Evolutionary conservation across 2,888 invertebrate species (phyloP), one percentile per base, ranked within the genome.

Genomic region (Caenorhabditis sinica): DNA sequence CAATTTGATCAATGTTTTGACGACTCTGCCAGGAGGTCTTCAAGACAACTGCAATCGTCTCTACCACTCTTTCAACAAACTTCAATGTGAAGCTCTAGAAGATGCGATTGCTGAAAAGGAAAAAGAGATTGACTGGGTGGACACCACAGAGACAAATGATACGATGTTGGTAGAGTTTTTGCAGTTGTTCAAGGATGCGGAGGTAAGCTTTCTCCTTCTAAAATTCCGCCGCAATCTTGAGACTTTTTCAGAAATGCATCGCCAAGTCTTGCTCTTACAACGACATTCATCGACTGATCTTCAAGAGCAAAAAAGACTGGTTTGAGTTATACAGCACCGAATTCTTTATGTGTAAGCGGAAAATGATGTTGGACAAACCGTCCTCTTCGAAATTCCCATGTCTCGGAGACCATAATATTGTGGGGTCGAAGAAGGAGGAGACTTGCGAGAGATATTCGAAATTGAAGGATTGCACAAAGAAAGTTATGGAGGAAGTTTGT

Each of bases 221-320:
- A 61, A 36, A 9, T 58, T 58, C 33, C 33, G 8, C 23, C 63
- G n/a, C n/a, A 43, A 13, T 25, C 23, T 20, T 53, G 2, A 5
- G 20, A 56, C 20, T 36, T 20, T 69, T 69, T 0, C 8, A 69
- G 69, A 69, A 40, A 40, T 69, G 69, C 56, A 69, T 69, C 17
- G 17, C 69, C 20, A 69, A 69, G 40, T 69, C 69, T 1, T 69
- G 69, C 36, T 69, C 69, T 11, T 69, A 69, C 69, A 69, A 56
- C 56, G 56, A 69, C 40, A 51, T 69, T 8, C 51, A 69, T 40
- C 56, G 53, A 2, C 28, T 56, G 40, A 56, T 56, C 40, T 69
- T 69, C 28, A 53, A 69, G 36, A 69, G 69, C 36, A 69, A 69
- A 40, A 69, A 69, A 17, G 69, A 69, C n/a, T 56, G 69, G 69